These are phyloP conservation scores for Nyctibius grandis DNA, from an alignment of 2,797 vertebrate species.

Conservation along the genomic window DNA sequence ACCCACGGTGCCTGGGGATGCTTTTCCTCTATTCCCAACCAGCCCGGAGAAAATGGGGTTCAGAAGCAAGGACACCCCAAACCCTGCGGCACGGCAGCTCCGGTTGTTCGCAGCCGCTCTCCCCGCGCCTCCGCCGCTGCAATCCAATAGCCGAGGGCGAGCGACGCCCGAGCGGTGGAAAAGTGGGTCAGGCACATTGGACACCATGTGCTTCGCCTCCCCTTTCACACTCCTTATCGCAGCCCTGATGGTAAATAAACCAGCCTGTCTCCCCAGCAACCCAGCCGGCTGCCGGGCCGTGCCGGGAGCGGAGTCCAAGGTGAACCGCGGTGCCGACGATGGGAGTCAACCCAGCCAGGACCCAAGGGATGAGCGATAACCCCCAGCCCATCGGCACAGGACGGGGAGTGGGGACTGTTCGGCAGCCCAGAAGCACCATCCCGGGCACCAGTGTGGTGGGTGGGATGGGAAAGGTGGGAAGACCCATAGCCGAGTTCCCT, in stretches of 20 bases:
- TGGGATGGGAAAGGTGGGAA: not conserved
- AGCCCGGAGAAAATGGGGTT: accelerated
- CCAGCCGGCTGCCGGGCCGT: not conserved
- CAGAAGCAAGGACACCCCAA: not conserved
- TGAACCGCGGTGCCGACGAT: not conserved
- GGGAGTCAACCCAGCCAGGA: not conserved
- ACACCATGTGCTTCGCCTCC: slow-evolving; percentile 46
- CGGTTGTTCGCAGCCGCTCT: accelerated
- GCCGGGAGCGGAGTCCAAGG: slow-evolving; percentile 42
- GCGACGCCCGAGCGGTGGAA: not conserved
- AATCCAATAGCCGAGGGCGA: not conserved
- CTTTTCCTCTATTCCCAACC: accelerated
- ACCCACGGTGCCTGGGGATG: accelerated
- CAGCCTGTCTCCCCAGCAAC: slow-evolving; percentile 55
- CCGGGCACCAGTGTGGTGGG: accelerated
- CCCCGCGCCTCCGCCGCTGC: not conserved
- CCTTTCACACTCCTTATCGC: slow-evolving; percentile 48
- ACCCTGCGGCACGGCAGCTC: not conserved
- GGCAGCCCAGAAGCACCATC: accelerated
- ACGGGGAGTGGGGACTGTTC: accelerated
- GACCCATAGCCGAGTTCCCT: not conserved
- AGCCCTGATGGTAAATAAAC: slow-evolving; percentile 50
- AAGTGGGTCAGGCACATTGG: slow-evolving; percentile 62
- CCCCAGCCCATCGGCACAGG: accelerated
- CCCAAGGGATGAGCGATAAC: not conserved